Evolutionary conservation across 2,797 vertebrate genomes (phyloP).

Genomic region (Scleropages formosus): DNA sequence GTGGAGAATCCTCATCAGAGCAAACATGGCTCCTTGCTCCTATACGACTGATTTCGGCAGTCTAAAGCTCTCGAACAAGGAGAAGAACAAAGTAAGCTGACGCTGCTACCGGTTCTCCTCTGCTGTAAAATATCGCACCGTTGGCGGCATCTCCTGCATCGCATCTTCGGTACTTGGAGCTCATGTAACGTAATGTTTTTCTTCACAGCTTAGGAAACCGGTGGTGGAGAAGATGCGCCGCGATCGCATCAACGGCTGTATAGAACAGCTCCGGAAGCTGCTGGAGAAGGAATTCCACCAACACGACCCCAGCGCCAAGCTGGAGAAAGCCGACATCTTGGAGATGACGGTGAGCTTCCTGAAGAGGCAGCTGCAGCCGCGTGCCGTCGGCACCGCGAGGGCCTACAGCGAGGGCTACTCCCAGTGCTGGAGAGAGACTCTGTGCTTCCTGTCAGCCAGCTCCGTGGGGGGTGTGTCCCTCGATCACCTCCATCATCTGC

Average conservation of each 20-base stretch:
- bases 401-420: conserved; percentile 60
- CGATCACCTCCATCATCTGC: conserved; percentile 56
- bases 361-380: conserved; percentile 60
- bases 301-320: conserved; percentile 71
- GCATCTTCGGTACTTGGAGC: background rate
- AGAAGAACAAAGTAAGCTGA: conserved; percentile 75
- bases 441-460: conserved; percentile 59
- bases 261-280: conserved; percentile 73
- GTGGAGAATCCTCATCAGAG: conserved; percentile 36
- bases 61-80: conserved; percentile 61
- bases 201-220: conserved; percentile 77
- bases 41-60: conserved; percentile 59
- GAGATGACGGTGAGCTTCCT: conserved; percentile 79
- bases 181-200: conserved; percentile 32
- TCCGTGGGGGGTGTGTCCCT: conserved; percentile 55
- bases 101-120: background rate
- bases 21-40: conserved; percentile 77
- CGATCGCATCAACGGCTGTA: conserved; percentile 76
- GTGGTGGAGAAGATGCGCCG: conserved; percentile 75
- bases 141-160: background rate
- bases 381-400: conserved; percentile 47
- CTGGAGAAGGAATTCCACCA: conserved; percentile 72
- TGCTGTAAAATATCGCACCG: background rate
- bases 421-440: conserved; percentile 63
- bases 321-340: conserved; percentile 77